Conservation (phyloP, 1,140 invertebrate species). For the Bilobella aurantiaca region DNA sequence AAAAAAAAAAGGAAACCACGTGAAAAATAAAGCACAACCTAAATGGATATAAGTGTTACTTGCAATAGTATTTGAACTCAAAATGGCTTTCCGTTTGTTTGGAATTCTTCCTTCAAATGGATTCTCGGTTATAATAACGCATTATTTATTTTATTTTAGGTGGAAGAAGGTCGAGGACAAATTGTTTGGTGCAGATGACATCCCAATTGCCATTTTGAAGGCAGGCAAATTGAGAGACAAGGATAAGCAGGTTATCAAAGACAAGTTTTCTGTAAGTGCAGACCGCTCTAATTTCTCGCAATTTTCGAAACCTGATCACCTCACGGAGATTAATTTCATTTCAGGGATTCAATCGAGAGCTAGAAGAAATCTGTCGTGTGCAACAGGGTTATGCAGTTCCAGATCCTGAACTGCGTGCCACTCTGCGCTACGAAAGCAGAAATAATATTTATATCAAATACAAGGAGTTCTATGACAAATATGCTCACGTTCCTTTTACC, state of each 20-base stretch:
- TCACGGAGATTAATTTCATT: slow-evolving; percentile 21
- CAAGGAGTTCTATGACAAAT: slow-evolving; percentile 63
- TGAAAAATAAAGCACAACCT: too few relatives aligned
- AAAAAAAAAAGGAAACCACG: too few relatives aligned
- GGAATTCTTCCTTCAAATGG: too few relatives aligned
- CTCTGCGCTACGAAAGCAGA: slow-evolving; percentile 72
- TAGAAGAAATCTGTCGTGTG: slow-evolving; percentile 73
- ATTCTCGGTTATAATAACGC: too few relatives aligned
- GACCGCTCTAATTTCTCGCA: background rate
- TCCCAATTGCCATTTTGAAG: slow-evolving; percentile 46
- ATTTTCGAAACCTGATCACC: background rate
- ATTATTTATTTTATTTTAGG: slow-evolving; percentile 44
- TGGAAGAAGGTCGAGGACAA: slow-evolving; percentile 73
- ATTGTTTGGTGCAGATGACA: slow-evolving; percentile 55
- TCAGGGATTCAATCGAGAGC: slow-evolving; percentile 86
- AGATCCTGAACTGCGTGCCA: slow-evolving; percentile 71
- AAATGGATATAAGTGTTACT: too few relatives aligned
- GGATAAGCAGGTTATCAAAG: slow-evolving; percentile 82
- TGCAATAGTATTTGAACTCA: too few relatives aligned
- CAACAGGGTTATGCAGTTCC: slow-evolving; percentile 88
- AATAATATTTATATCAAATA: slow-evolving; percentile 75
- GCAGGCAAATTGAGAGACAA: slow-evolving; percentile 72
- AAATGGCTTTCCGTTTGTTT: too few relatives aligned
- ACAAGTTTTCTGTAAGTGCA: slow-evolving; percentile 70
- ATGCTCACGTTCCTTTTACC: slow-evolving; percentile 62